phyloP scores from a whole-genome alignment of 2,888 invertebrate species.

The Orthosia gracilis region DNA sequence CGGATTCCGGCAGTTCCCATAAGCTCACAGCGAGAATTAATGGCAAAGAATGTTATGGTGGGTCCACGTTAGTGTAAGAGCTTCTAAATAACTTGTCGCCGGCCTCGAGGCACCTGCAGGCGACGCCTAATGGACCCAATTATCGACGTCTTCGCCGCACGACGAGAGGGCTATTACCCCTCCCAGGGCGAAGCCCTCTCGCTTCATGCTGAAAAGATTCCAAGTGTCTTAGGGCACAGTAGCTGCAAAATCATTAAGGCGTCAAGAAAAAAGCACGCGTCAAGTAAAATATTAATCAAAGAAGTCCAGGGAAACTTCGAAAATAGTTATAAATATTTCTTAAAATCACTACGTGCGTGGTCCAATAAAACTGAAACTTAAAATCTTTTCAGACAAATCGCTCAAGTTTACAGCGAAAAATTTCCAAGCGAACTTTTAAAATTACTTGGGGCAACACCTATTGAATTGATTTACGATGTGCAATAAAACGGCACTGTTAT shows the following conservation, averaged over 20 bases:
- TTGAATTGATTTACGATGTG: constrained; percentile 79
- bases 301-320: neutral
- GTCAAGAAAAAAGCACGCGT: constrained; percentile 33
- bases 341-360: constrained; percentile 44
- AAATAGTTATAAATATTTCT: constrained; percentile 22
- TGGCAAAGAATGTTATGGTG: constrained; percentile 55
- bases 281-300: constrained; percentile 4
- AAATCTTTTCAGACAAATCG: constrained; percentile 75
- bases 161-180: constrained; percentile 82
- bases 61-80: constrained; percentile 60
- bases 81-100: constrained; percentile 80
- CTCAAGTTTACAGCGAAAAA: constrained; percentile 78
- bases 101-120: constrained; percentile 79
- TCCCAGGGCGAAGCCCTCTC: constrained; percentile 67
- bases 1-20: constrained; percentile 11
- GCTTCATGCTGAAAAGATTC: constrained; percentile 75
- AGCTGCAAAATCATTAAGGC: constrained; percentile 64
- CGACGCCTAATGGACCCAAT: constrained; percentile 86
- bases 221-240: constrained; percentile 47
- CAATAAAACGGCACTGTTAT: constrained; percentile 75
- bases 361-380: constrained; percentile 54
- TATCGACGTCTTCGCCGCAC: constrained; percentile 82
- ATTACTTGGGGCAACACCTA: constrained; percentile 79
- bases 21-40: constrained; percentile 45
- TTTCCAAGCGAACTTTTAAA: constrained; percentile 78